Percentiles rank a stretch among this genome's conserved stretches.
Evolutionary conservation across 2,797 vertebrate genomes (phyloP).

Genomic region (Artibeus jamaicensis): DNA sequence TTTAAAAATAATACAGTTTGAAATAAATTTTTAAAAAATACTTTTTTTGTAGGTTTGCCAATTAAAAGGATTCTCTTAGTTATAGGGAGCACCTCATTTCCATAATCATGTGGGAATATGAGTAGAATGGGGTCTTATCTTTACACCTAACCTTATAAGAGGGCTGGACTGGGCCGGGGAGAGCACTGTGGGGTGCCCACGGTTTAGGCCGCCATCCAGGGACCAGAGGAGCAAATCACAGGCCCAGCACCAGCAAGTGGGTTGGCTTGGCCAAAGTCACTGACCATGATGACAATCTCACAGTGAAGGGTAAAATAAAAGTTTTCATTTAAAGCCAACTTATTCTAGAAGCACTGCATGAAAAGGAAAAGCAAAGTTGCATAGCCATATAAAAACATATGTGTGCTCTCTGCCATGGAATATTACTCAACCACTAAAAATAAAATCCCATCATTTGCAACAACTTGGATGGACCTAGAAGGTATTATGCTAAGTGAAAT

Average conservation of each 20-base stretch:
- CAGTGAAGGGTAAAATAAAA: not conserved
- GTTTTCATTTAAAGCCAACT: not conserved
- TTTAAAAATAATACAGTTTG: not conserved
- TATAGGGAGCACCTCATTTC: not conserved
- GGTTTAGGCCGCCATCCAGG: too few relatives aligned
- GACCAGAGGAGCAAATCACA: not conserved
- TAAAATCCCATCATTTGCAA: not conserved
- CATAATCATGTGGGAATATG: not conserved
- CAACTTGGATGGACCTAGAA: not conserved
- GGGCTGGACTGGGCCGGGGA: not conserved
- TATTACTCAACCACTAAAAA: not conserved
- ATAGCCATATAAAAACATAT: not conserved
- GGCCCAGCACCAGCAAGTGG: not conserved
- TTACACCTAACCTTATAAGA: not conserved
- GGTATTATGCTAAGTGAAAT: not conserved
- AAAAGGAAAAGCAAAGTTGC: not conserved
- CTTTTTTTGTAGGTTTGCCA: not conserved
- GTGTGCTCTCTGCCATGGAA: not conserved
- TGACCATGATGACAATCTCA: not conserved
- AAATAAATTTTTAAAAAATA: not conserved
- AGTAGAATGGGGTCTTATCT: not conserved
- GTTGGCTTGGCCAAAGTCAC: not conserved
- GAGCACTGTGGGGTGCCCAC: rapidly evolving
- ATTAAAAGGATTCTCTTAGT: not conserved
- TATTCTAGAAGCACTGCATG: not conserved